These are phyloP conservation scores for Pterostichus madidus DNA, from an alignment of 2,888 invertebrate genomes.

Conservation along the genomic window DNA sequence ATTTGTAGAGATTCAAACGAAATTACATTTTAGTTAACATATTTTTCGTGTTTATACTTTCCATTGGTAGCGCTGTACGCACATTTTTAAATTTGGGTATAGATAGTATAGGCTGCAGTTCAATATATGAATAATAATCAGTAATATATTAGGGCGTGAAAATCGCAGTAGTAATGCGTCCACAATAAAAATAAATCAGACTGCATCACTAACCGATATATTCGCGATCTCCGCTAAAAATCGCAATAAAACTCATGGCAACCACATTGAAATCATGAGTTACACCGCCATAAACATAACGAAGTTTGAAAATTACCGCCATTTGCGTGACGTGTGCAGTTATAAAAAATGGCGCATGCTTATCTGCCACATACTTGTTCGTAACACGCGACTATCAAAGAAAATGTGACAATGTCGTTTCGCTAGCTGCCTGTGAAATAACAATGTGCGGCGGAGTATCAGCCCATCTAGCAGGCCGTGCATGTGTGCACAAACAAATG, in stretches of 20 bases:
- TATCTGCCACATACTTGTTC: constrained; percentile 29
- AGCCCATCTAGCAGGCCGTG: constrained; percentile 12
- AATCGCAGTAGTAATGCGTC: not conserved
- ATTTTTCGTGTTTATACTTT: too few species aligned
- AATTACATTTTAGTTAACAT: too few species aligned
- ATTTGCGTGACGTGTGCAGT: constrained; percentile 38
- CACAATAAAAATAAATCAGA: constrained; percentile 16
- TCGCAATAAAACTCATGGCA: constrained; percentile 22
- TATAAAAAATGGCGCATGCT: constrained; percentile 47
- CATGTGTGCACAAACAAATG: constrained; percentile 35
- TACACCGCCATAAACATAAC: constrained; percentile 43
- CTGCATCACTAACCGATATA: too few species aligned
- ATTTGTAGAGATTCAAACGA: too few species aligned
- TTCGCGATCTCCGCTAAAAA: not conserved
- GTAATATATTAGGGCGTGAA: too few species aligned
- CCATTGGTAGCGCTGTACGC: too few species aligned
- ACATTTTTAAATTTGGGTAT: too few species aligned
- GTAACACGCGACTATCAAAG: constrained; percentile 27
- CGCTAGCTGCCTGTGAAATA: constrained; percentile 11
- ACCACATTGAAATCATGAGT: constrained; percentile 31
- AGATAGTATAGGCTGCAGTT: too few species aligned
- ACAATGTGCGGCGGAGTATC: constrained; percentile 9
- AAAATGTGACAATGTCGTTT: constrained; percentile 39
- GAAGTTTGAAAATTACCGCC: constrained; percentile 46
- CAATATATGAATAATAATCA: too few species aligned